Base-by-base conservation (phyloP, 2,888 invertebrate species). In the Ditula angustiorana region DNA sequence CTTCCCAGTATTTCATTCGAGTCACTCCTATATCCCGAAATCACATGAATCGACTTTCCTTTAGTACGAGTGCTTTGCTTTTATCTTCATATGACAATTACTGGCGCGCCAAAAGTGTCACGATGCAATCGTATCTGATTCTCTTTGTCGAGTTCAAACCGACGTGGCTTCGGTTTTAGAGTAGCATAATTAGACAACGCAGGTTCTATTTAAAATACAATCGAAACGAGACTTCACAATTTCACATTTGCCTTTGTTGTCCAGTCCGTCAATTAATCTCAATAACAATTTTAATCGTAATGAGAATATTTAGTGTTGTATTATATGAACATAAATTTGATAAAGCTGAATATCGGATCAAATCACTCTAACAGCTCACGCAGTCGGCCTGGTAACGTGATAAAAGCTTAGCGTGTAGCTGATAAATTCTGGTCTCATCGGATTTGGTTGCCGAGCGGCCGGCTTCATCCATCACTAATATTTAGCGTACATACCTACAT, bases 1-100 rank as follows among this genome's bases (percentile, higher is more conserved):
- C 74, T 88, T 88, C 86, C 73, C 67, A 73, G 88, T 84, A 88
- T 73, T 76, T 70, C 24, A 24, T n/a, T n/a, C 26, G 21, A 37
- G 19, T 21, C 16, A 26, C 46, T 47, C 23, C 24, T 21, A 21
- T 47, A 56, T 53, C 47, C 35, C 46, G 52, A 61, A 49, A 56
- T 49, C 24, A 19, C 16, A 33, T 57, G 62, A 63, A 46, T 58
- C 44, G 33, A 24, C 26, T 37, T 57, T 64, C 24, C 52, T 44
- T 33, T 47, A 35, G 37, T 35, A n/a, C 44, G n/a, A 19, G 10
- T 46, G 21, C 16, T 13, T 21, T 23, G 21, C 33, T 41, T 47
- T 76, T 82, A 79, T 76, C 76, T 77, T 75, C 19, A 24, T 26
- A 24, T 57, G 30, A 30, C 37, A 26, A 49, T 49, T 26, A 50